Base-by-base conservation (phyloP, 1,140 invertebrate species). In the Xylocopa sonorina region DNA sequence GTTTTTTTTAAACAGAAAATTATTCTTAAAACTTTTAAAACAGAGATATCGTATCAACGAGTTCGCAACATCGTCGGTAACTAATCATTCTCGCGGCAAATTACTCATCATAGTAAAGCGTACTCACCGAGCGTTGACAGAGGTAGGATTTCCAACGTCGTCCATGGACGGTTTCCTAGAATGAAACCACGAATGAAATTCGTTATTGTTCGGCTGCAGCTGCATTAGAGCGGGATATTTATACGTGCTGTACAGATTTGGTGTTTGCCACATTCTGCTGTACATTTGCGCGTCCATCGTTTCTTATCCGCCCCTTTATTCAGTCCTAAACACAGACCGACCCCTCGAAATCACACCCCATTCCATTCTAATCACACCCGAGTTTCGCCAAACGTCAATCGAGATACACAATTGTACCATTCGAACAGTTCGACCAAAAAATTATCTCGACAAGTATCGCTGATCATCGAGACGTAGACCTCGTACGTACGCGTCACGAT, bases 121-220 rank as follows among this genome's bases (percentile, higher is more conserved):
- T 86, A 95, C 95, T 95, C 92, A 96, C 95, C 95, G 95, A 89
- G 95, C 94, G 89, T 96, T 96, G 84, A 96, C 95, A 46, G 95
- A 95, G 66, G 95, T 94, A 21, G 95, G 93, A 88, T 95, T 96
- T 72, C 94, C 94, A 78, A 95, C 95, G 85, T 95, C 95, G 89
- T 96, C 95, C 92, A 95, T 95, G 67, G 95, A 93, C 79, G 95
- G 95, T 92, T 96, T 96, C 93, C 95, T 96, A 94, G 89, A 96
- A 96, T 92, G 93, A 94, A 93, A 93, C 90, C 92, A 93, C 87
- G 91, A 89, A 91, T 93, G 90, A 89, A 92, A 90, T 90, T 93
- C 89, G 89, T 93, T 93, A 92, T 88, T 92, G 86, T 88, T 92
- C 69, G 89, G 83, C 64, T 88, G 88, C 51, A 92, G 88, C 69